phyloP scores from a whole-genome alignment of 2,888 invertebrate genomes.

The Minunthozetes semirufus region DNA sequence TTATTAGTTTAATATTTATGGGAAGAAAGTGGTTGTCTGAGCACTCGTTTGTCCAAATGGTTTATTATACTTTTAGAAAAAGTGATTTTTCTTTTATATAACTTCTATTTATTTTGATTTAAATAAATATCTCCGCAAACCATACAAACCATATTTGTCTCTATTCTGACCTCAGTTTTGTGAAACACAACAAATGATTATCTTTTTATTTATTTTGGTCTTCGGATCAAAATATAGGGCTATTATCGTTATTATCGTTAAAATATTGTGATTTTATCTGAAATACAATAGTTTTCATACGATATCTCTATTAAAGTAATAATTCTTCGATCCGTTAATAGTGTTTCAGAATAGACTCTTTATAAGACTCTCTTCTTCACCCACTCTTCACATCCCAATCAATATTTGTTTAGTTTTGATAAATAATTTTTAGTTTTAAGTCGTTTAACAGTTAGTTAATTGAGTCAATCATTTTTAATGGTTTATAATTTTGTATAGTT shows the following conservation, averaged over 20 bases:
- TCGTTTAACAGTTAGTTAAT: too few species aligned
- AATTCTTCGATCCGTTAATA: too few species aligned
- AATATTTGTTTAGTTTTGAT: too few species aligned
- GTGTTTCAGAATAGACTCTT: too few species aligned
- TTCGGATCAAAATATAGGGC: not conserved
- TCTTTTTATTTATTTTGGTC: not conserved
- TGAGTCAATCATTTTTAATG: too few species aligned
- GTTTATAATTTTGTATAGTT: too few species aligned
- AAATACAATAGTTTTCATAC: not conserved
- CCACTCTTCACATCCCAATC: too few species aligned
- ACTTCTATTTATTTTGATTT: not conserved
- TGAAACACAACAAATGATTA: not conserved
- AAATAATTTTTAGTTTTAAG: too few species aligned
- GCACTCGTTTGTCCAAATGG: not conserved
- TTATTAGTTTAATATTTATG: not conserved
- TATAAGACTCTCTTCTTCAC: too few species aligned
- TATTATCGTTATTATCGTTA: not conserved
- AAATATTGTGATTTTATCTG: not conserved
- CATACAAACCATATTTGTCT: not conserved
- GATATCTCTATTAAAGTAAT: too few species aligned
- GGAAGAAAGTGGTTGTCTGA: not conserved
- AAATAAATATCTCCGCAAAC: not conserved
- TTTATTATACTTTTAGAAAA: conserved; percentile 8
- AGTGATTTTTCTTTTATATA: not conserved
- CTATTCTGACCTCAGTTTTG: not conserved